Conservation (phyloP, 2,888 invertebrate species). For the Metopia argyrocephala region DNA sequence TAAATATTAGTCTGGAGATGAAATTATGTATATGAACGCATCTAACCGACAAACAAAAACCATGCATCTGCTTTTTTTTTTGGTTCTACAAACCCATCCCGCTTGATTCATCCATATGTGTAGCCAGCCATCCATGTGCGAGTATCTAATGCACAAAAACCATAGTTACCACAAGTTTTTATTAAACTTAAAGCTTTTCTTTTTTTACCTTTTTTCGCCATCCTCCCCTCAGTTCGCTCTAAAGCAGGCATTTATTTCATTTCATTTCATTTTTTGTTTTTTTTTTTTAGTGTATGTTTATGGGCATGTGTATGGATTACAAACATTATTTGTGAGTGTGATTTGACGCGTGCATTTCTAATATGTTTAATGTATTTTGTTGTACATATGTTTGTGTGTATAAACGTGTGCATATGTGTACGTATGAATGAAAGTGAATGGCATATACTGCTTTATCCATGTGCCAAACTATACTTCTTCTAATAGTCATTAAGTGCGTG, state of each 20-base stretch:
- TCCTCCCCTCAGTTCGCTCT: too few relatives aligned
- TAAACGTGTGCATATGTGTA: too few relatives aligned
- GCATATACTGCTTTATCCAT: too few relatives aligned
- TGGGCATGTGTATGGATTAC: slow-evolving; percentile 24
- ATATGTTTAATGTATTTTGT: slow-evolving; percentile 59
- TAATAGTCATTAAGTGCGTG: too few relatives aligned
- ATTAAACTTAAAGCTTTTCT: slow-evolving; percentile 52
- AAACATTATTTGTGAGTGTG: slow-evolving; percentile 43
- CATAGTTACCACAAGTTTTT: slow-evolving; percentile 63
- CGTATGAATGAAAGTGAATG: too few relatives aligned
- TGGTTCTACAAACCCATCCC: not conserved
- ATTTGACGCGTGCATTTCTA: slow-evolving; percentile 55
- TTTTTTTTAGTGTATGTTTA: too few relatives aligned
- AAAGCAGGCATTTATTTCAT: too few relatives aligned
- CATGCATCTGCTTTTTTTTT: slow-evolving; percentile 11
- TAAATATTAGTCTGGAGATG: slow-evolving; percentile 34
- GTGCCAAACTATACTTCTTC: too few relatives aligned
- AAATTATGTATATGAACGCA: slow-evolving; percentile 50
- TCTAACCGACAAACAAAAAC: slow-evolving; percentile 10
- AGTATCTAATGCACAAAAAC: slow-evolving; percentile 47
- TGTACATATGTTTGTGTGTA: slow-evolving; percentile 26
- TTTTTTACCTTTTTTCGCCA: not conserved
- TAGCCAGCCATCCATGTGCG: slow-evolving; percentile 9
- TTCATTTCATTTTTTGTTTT: too few relatives aligned
- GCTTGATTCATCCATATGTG: slow-evolving; percentile 11